A percentile compares a stretch with the other conserved stretches of the same genome.
Evolutionary conservation across 2,797 vertebrate genomes (phyloP).

Genomic region (Enteromius fasciolatus): DNA sequence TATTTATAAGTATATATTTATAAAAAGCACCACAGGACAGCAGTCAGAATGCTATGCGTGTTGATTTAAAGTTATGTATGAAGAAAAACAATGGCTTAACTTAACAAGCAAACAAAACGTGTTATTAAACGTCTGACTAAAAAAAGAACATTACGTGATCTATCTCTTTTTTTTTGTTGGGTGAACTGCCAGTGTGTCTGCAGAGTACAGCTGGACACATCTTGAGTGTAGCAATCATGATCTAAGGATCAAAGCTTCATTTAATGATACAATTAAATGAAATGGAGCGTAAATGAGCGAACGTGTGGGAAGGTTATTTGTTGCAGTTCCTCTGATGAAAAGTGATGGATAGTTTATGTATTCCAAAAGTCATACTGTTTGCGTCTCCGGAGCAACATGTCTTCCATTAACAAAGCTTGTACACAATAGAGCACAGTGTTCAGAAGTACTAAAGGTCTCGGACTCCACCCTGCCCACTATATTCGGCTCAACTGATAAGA

Average conservation of each 20-base stretch:
- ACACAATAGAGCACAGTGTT: conserved; percentile 28
- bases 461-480: conserved; percentile 23
- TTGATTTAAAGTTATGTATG: background rate
- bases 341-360: conserved; percentile 17
- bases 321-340: conserved; percentile 18
- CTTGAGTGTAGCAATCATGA: background rate
- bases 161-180: background rate
- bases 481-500: conserved; percentile 40
- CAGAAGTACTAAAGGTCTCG: conserved; percentile 34
- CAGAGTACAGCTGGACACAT: conserved; percentile 26
- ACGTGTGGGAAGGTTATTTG: conserved; percentile 10
- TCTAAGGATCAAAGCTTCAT: conserved; percentile 32
- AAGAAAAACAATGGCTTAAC: background rate
- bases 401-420: background rate
- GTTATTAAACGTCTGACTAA: background rate
- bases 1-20: too few relatives aligned
- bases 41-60: background rate
- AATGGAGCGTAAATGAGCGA: conserved; percentile 25
- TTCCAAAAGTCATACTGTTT: conserved; percentile 13
- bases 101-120: background rate
- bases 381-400: background rate
- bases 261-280: conserved; percentile 31
- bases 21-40: background rate
- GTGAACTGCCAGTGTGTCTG: conserved; percentile 10
- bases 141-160: background rate